phyloP scores from a whole-genome alignment of 1,140 invertebrate genomes.

The Uloborus diversus region DNA sequence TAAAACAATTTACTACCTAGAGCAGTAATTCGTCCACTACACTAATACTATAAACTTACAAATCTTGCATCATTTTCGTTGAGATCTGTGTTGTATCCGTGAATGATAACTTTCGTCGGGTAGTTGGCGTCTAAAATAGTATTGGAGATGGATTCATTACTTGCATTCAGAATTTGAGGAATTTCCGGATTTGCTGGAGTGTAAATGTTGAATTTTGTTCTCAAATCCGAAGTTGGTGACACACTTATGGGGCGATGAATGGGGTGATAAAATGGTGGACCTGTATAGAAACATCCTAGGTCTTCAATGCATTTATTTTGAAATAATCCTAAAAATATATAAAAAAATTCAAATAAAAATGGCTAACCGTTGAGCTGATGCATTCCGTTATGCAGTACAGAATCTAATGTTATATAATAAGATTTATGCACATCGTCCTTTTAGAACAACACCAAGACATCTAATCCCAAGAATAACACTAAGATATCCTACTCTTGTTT shows the following conservation, averaged over 20 bases:
- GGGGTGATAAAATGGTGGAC: slow-evolving; percentile 51
- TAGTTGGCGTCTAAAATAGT: neutral
- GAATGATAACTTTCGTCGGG: slow-evolving; percentile 15
- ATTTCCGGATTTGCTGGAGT: neutral
- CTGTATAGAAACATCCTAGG: slow-evolving; percentile 57
- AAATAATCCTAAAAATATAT: slow-evolving; percentile 9
- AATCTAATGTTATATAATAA: too few species aligned
- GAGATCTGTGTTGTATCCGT: neutral
- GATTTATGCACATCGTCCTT: too few species aligned
- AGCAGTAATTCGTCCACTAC: too few species aligned
- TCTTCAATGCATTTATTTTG: slow-evolving; percentile 36
- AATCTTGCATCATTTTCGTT: neutral
- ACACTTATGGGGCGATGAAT: slow-evolving; percentile 29
- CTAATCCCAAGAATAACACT: too few species aligned
- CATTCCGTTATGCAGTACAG: too few species aligned
- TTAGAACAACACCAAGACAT: too few species aligned
- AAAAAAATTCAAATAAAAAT: too few species aligned
- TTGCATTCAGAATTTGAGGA: neutral
- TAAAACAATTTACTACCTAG: too few species aligned
- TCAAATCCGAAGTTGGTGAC: neutral
- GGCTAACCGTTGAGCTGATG: too few species aligned
- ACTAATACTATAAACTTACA: too few species aligned
- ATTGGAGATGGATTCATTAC: neutral
- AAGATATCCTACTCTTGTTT: too few species aligned
- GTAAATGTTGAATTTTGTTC: neutral